phyloP scores from a whole-genome alignment of 2,113 vertebrate species.

The Ailurus styani region DNA sequence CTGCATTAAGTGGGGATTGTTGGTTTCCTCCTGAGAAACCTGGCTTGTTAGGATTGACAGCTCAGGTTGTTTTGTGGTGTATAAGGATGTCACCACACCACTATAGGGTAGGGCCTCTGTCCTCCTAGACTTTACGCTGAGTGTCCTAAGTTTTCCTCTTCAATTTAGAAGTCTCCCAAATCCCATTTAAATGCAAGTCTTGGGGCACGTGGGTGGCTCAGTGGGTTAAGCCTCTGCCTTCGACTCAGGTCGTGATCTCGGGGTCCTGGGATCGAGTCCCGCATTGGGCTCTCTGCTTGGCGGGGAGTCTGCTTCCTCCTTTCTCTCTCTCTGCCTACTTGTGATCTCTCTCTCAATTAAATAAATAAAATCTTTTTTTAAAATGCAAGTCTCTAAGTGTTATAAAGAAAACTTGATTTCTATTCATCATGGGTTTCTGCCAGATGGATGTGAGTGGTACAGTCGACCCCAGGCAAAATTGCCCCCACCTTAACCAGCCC shows the following conservation, averaged over 20 bases:
- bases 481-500: accelerated
- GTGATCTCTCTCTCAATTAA: too few relatives aligned
- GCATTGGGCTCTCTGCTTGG: too few relatives aligned
- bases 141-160: background rate
- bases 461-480: background rate
- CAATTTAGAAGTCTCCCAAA: background rate
- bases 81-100: background rate
- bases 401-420: background rate
- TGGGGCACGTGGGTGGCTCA: too few relatives aligned
- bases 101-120: accelerated
- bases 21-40: background rate
- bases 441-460: background rate
- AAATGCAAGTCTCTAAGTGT: too few relatives aligned
- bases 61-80: background rate
- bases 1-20: background rate
- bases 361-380: too few relatives aligned
- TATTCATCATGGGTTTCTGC: background rate
- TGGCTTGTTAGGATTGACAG: background rate
- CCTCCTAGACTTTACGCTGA: background rate
- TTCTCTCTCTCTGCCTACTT: too few relatives aligned
- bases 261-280: too few relatives aligned
- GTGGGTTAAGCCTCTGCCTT: too few relatives aligned
- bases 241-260: too few relatives aligned
- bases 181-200: background rate
- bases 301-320: too few relatives aligned